Conservation (phyloP, 2,888 invertebrate species). For the Tholera decimalis region DNA sequence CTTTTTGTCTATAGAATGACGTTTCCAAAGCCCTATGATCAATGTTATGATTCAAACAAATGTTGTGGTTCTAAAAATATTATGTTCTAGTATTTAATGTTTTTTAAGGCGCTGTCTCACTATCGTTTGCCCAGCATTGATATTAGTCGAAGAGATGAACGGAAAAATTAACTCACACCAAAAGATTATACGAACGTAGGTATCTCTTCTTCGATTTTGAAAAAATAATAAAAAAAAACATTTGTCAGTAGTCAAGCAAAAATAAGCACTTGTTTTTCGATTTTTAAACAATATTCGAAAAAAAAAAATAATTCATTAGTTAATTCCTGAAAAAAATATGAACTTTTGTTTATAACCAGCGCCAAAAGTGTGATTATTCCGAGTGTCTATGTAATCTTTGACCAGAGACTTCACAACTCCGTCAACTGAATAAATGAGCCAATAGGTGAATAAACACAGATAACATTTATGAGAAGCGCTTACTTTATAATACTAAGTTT, state of each 20-base stretch:
- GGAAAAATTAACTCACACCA: background rate
- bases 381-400: background rate
- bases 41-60: constrained; percentile 58
- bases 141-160: constrained; percentile 6
- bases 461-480: background rate
- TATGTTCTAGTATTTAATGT: no score
- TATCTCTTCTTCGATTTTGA: background rate
- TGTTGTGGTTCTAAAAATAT: constrained; percentile 27
- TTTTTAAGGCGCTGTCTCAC: constrained; percentile 1
- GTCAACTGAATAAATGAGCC: background rate
- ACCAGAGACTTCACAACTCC: background rate
- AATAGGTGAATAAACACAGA: background rate
- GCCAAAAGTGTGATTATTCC: background rate
- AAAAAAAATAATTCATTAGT: background rate
- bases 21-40: constrained; percentile 5
- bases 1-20: background rate
- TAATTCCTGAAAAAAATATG: no score
- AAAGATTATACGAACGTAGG: no score
- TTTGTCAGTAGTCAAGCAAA: no score
- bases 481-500: background rate
- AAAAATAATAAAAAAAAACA: background rate
- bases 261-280: background rate
- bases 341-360: no score
- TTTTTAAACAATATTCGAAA: background rate
- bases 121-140: constrained; percentile 23